Evolutionary conservation across 92 coral and sea anemone genomes (phyloP).

Genomic region (Paramuricea clavata): DNA sequence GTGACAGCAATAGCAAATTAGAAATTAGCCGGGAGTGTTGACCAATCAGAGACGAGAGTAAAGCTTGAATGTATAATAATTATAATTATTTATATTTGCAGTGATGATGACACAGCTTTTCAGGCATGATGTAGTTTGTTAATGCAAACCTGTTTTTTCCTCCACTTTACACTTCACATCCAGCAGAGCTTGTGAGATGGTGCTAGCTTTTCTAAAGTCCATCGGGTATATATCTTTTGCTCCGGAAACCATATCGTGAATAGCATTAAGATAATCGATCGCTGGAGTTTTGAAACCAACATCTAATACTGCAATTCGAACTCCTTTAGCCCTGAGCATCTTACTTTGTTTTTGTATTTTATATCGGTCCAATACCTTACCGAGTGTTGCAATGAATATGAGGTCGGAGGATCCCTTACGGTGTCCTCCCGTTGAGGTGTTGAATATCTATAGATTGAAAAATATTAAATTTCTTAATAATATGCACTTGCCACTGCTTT

Average conservation of each 20-base stretch:
- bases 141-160: slow-evolving; percentile 5
- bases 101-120: no score
- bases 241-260: slow-evolving; percentile 37
- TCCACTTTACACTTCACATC: slow-evolving; percentile 16
- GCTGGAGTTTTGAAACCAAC: slow-evolving; percentile 23
- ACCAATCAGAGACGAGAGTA: no score
- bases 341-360: background rate
- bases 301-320: slow-evolving; percentile 16
- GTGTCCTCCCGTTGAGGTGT: slow-evolving; percentile 30
- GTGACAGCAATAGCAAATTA: no score
- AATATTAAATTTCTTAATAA: no score
- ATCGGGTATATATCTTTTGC: slow-evolving; percentile 25
- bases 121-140: background rate
- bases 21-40: no score
- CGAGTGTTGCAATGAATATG: slow-evolving; percentile 35
- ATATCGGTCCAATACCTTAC: background rate
- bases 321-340: slow-evolving; percentile 27
- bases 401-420: slow-evolving; percentile 21
- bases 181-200: slow-evolving; percentile 1
- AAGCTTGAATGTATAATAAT: no score
- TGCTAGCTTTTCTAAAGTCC: slow-evolving; percentile 15
- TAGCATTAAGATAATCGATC: background rate
- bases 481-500: no score
- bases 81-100: no score
- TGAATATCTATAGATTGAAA: slow-evolving; percentile 16